A percentile compares a stretch with the other conserved stretches of the same genome.
These are phyloP conservation scores for Acrobasis suavella DNA, from an alignment of 2,888 invertebrate genomes.

Conservation along the genomic window DNA sequence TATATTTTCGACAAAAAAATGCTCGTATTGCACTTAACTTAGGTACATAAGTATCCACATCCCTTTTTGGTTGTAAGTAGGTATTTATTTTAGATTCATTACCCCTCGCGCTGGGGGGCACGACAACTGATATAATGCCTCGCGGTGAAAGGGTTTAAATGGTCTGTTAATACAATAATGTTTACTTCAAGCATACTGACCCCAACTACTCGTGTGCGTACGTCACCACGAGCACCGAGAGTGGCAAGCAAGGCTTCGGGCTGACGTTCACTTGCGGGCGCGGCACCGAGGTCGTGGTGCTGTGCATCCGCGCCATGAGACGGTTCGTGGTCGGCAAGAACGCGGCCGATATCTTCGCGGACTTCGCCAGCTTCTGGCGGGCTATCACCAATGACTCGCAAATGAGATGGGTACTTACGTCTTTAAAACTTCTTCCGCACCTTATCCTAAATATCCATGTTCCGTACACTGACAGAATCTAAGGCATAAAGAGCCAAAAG, in stretches of 20 bases:
- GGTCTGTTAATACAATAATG: slow-evolving; percentile 1
- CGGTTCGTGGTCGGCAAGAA: slow-evolving; percentile 87
- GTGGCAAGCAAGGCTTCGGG: slow-evolving; percentile 88
- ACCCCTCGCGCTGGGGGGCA: no score
- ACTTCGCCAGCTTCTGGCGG: slow-evolving; percentile 92
- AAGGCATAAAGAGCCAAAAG: no score
- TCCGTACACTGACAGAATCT: no score
- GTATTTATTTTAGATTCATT: no score
- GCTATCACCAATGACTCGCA: slow-evolving; percentile 93
- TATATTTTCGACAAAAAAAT: no score
- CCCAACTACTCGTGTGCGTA: slow-evolving; percentile 96
- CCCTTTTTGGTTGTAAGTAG: no score
- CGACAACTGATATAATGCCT: no score
- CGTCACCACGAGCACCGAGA: slow-evolving; percentile 88
- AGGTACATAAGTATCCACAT: no score
- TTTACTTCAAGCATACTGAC: slow-evolving; percentile 87
- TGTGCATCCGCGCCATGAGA: slow-evolving; percentile 87
- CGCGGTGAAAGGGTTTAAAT: no score
- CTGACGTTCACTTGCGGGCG: slow-evolving; percentile 94
- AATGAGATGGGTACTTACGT: slow-evolving; percentile 90
- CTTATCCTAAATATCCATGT: no score
- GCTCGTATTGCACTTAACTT: no score
- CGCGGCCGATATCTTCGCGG: slow-evolving; percentile 86
- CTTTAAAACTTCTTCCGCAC: not conserved
- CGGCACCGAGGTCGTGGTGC: slow-evolving; percentile 93